A percentile compares a stretch with the other conserved stretches of the same genome.
phyloP scores from a whole-genome alignment of 1,140 invertebrate genomes.

The Drosophila ercepeae region DNA sequence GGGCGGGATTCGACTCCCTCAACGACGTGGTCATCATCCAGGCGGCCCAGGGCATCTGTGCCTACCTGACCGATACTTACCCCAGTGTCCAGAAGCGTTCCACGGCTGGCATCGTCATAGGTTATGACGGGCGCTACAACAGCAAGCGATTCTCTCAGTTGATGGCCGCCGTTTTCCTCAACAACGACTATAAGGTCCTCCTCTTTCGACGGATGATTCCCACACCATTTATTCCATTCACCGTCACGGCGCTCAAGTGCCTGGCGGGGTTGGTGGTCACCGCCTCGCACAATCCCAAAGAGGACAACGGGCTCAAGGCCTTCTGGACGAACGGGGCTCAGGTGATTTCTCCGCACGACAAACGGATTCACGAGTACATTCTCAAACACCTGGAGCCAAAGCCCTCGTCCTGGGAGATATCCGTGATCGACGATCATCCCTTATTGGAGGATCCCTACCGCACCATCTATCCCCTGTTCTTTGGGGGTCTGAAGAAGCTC shows the following conservation, averaged over 20 bases:
- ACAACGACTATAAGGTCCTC: constrained; percentile 91
- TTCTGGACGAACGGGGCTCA: constrained; percentile 98
- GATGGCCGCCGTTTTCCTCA: constrained; percentile 92
- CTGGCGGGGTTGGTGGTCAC: constrained; percentile 97
- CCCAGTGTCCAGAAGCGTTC: constrained; percentile 83
- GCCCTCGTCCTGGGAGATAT: constrained; percentile 74
- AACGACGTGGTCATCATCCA: constrained; percentile 99
- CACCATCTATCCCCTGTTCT: constrained; percentile 41
- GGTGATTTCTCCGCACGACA: constrained; percentile 96
- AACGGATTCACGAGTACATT: constrained; percentile 92
- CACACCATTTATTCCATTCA: constrained; percentile 96
- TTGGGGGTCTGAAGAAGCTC: constrained; percentile 23
- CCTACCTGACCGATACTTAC: constrained; percentile 88
- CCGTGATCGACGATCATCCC: constrained; percentile 7
- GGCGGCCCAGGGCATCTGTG: constrained; percentile 95
- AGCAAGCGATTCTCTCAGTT: constrained; percentile 97
- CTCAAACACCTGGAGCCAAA: constrained; percentile 87
- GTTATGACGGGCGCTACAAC: constrained; percentile 97
- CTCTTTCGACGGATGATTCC: constrained; percentile 93
- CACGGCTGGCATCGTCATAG: constrained; percentile 92
- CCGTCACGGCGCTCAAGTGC: constrained; percentile 88
- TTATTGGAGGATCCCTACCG: constrained; percentile 52
- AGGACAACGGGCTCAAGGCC: constrained; percentile 99
- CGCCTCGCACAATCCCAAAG: constrained; percentile 99
- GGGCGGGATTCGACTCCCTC: constrained; percentile 95